These are phyloP conservation scores for Takifugu flavidus DNA, from an alignment of 2,113 vertebrate species.

Conservation along the genomic window DNA sequence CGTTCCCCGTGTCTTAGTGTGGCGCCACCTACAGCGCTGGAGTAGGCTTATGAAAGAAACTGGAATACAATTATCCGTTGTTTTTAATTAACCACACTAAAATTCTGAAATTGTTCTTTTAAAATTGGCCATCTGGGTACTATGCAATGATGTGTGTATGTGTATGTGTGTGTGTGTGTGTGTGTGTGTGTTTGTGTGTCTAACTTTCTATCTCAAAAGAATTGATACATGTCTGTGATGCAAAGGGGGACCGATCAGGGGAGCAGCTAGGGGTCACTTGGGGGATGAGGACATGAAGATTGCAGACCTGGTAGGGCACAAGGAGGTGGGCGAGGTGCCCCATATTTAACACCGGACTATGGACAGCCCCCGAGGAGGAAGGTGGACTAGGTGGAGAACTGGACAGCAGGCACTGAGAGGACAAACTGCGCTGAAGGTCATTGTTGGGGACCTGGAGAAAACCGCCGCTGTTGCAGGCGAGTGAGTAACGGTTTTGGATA, in stretches of 20 bases:
- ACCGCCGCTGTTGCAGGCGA: background rate
- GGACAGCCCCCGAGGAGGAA: background rate
- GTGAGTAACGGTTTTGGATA: background rate
- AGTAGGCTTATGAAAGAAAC: too few species aligned
- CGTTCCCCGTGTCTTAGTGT: too few species aligned
- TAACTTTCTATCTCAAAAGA: too few species aligned
- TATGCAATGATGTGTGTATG: background rate
- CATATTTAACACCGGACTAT: too few species aligned
- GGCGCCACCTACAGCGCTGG: too few species aligned
- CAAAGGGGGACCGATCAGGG: conserved; percentile 16
- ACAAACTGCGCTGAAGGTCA: background rate
- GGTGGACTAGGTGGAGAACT: rapidly evolving
- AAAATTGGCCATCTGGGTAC: too few species aligned
- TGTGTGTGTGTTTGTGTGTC: background rate
- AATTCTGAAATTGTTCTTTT: too few species aligned
- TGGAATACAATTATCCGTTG: too few species aligned
- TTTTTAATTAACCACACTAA: too few species aligned
- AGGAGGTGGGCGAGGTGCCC: background rate
- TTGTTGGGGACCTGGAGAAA: conserved; percentile 10
- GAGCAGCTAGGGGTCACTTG: background rate
- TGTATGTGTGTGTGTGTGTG: background rate
- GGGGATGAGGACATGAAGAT: too few species aligned
- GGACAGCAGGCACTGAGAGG: background rate
- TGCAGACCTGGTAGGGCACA: conserved; percentile 6
- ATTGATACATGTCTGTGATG: background rate